Base-by-base conservation (phyloP, 2,113 vertebrate species). In the Corythornis madagascariensis region DNA sequence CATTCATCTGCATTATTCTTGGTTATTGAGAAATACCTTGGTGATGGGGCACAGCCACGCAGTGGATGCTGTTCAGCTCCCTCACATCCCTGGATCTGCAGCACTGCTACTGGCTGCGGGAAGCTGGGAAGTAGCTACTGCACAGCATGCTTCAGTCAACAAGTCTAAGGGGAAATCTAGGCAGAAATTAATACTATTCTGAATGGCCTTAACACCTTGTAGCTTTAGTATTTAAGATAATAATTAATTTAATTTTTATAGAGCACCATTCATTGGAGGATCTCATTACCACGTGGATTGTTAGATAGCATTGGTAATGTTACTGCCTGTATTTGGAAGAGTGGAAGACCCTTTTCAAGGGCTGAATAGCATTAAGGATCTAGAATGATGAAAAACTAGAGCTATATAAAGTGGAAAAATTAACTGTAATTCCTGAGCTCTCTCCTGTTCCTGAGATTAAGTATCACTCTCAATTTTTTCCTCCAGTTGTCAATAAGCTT, bases 261-360 rank as follows among this genome's bases (percentile, higher is more conserved):
- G 31, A 86, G 19, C 7, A 75, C 12, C 13, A 65, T 79, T 83
- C 3, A 1, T 52, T 71, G 43, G 42, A 79, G 22, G 47, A 48
- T 71, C 26, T 53, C 0, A 0, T 69, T 82, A 73, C 28, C 5
- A 7, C 10, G 16, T 1, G 2, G 24, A 19, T 8, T 72, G 40
- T 67, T n/a, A 81, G 56, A 77, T 8, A 74, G 24, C 45, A 64
- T n/a, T 2, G 2, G 22, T 63, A 53, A 47, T 60, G 10, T 9
- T 61, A 71, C 29, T 77, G 43, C 9, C 53, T 70, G 7, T 56
- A 59, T 71, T 71, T 80, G 38, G 38, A 38, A 38, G 35, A 80
- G 26, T 38, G 17, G 22, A 79, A 74, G 33, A 14, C 20, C 9
- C 4, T 61, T 79, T 86, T 71, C 48, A 80, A 83, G 38, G 88